Evolutionary conservation across 2,888 invertebrate genomes (phyloP), one percentile per base, ranked within the genome.

Genomic region (Escarpia spicata): DNA sequence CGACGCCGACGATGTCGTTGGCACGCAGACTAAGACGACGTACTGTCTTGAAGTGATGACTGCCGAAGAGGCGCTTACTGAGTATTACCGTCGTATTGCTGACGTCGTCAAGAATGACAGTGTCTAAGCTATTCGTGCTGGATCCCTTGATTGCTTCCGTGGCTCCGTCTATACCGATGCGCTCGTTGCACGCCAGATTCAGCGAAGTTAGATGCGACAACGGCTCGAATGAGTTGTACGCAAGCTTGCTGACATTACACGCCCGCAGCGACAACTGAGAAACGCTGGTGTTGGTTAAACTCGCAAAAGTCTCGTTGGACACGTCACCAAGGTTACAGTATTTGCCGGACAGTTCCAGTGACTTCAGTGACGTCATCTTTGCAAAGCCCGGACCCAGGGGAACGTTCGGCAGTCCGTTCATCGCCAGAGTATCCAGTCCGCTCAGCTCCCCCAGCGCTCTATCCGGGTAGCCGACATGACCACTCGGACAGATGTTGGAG

Each of bases 131-230:
- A 2, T 19, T 75, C 6, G 15, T 75, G 26, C 19, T 75, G 26
- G 75, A 15, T 26, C 19, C 26, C 75, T 26, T 75, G 75, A 75
- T 75, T 26, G 75, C 75, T 26, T 26, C 19, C 26, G 75, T 75
- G 19, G 75, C 75, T 15, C 19, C 75, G 4, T 75, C 75, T 26
- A 75, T 26, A 6, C 75, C 75, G 19, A 75, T 26, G 75, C 75
- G 75, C 75, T 75, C 26, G 75, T 75, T 75, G 75, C 75, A 75
- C 26, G 75, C 75, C 75, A 75, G 75, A n/a, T 75, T 75, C 75
- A 75, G 26, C 19, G 75, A 75, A 2, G 19, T 75, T 26, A 75
- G 75, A 6, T 2, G 19, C 75, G 75, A n/a, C 75, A 75, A 6
- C n/a, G 75, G 75, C 6, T 6, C 6, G 75, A 75, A 75, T 6